Evolutionary conservation across 30 jellyfish, hydroid and myxozoan genomes (phyloP).

Genomic region (Turritopsis dohrnii): DNA sequence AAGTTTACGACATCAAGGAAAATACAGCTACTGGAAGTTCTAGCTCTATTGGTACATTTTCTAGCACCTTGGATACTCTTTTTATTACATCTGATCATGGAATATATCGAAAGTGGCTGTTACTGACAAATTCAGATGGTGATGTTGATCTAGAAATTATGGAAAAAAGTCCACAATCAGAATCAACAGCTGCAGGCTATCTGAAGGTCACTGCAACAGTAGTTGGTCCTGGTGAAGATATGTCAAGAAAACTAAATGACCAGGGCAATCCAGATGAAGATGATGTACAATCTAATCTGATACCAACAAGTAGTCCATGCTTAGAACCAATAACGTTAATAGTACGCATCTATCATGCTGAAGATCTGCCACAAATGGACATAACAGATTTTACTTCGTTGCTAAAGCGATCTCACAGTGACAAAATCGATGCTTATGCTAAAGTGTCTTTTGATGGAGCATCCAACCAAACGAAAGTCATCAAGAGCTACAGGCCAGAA

Average conservation of each 20-base stretch:
- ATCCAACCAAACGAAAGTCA: conserved; percentile 55
- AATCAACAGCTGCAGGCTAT: conserved; percentile 54
- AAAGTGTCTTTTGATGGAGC: conserved; percentile 78
- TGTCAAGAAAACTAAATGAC: conserved; percentile 37
- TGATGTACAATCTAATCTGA: conserved; percentile 76
- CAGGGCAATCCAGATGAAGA: conserved; percentile 50
- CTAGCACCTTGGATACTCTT: conserved; percentile 75
- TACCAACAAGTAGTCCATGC: conserved; percentile 77
- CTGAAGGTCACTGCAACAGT: conserved; percentile 77
- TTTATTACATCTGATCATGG: conserved; percentile 74
- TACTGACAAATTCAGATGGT: conserved; percentile 58
- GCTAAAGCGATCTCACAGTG: conserved; percentile 47
- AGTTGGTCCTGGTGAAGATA: conserved; percentile 93
- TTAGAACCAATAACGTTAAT: conserved; percentile 84
- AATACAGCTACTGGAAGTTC: conserved; percentile 44
- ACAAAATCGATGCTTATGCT: conserved; percentile 66
- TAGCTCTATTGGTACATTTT: conserved; percentile 51
- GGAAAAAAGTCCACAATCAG: conserved; percentile 15
- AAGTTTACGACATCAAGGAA: conserved; percentile 57
- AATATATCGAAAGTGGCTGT: conserved; percentile 77
- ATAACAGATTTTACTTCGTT: conserved; percentile 63
- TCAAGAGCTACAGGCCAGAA: conserved; percentile 61
- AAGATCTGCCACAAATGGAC: conserved; percentile 92
- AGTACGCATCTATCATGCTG: conserved; percentile 76
- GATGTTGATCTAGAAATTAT: conserved; percentile 2